These are phyloP conservation scores for Hedychridium roseum DNA, from an alignment of 2,888 invertebrate species.

Conservation along the genomic window DNA sequence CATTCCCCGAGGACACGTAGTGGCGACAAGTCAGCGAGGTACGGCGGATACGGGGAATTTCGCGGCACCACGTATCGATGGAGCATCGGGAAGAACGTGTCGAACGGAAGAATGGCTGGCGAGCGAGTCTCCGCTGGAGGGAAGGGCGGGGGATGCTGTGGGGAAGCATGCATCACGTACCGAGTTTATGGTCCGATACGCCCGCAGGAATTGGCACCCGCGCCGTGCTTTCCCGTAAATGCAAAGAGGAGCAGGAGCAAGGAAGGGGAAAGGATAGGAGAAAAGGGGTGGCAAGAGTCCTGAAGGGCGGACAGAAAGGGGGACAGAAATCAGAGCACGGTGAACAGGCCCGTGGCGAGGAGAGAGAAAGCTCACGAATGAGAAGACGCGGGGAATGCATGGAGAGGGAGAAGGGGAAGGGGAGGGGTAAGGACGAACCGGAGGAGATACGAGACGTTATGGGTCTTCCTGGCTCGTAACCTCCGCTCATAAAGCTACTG, in stretches of 20 bases:
- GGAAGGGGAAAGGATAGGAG: constrained; percentile 30
- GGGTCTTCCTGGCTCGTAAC: constrained; percentile 63
- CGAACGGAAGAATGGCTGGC: constrained; percentile 2
- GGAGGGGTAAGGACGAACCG: constrained; percentile 14
- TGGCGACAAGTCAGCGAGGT: no score
- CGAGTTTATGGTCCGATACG: constrained; percentile 58
- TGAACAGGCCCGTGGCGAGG: background rate
- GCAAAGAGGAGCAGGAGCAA: constrained; percentile 41
- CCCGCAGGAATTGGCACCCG: constrained; percentile 56
- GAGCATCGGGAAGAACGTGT: constrained; percentile 24
- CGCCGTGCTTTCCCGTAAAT: constrained; percentile 50
- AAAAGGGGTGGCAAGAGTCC: constrained; percentile 3
- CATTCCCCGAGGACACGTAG: no score
- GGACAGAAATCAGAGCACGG: no score
- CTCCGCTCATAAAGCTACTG: constrained; percentile 62
- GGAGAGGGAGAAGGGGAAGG: constrained; percentile 16
- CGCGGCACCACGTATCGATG: constrained; percentile 15
- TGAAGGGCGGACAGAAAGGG: no score
- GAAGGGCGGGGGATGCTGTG: background rate
- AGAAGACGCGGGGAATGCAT: no score
- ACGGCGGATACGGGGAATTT: constrained; percentile 22
- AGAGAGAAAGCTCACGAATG: no score
- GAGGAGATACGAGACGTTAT: constrained; percentile 58
- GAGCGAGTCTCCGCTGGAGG: constrained; percentile 1
- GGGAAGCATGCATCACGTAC: constrained; percentile 55